Conservation (phyloP, 2,797 vertebrate species). For the Microctenopoma lineatum region DNA sequence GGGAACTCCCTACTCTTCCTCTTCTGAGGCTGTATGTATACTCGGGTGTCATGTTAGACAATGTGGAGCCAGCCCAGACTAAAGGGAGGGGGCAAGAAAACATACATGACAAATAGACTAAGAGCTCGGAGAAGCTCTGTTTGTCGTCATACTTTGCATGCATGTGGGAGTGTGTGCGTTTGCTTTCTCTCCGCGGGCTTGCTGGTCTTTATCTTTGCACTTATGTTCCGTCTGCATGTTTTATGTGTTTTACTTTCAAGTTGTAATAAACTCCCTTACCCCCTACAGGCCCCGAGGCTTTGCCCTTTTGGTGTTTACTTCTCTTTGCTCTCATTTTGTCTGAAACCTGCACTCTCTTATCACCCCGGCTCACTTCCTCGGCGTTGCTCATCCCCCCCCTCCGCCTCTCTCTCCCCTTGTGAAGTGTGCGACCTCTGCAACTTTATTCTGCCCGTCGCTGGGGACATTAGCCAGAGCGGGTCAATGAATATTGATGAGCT, state of each 20-base stretch:
- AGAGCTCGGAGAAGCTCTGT: constrained; percentile 35
- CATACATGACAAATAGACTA: constrained; percentile 28
- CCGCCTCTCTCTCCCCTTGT: constrained; percentile 34
- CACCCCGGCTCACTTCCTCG: constrained; percentile 37
- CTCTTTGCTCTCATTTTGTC: constrained; percentile 62
- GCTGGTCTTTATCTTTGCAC: constrained; percentile 47
- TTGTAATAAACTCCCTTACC: constrained; percentile 60
- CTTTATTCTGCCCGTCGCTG: constrained; percentile 73
- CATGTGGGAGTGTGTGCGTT: constrained; percentile 19
- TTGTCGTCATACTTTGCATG: constrained; percentile 52
- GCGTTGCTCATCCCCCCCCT: constrained; percentile 45
- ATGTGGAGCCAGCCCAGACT: constrained; percentile 34
- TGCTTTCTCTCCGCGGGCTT: constrained; percentile 52
- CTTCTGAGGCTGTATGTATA: constrained; percentile 55
- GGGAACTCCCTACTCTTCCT: constrained; percentile 28
- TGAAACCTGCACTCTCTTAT: constrained; percentile 59
- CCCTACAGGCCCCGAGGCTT: constrained; percentile 49
- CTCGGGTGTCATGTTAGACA: constrained; percentile 60
- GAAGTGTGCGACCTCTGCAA: constrained; percentile 79
- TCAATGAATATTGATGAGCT: constrained; percentile 85
- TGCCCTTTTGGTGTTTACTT: constrained; percentile 67
- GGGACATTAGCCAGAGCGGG: constrained; percentile 74
- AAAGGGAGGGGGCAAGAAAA: constrained; percentile 17
- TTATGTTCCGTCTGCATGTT: constrained; percentile 62
- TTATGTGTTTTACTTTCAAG: constrained; percentile 65